Evolutionary conservation across 2,888 invertebrate genomes (phyloP), one percentile per base, ranked within the genome.

Genomic region (Dastarcus helophoroides): DNA sequence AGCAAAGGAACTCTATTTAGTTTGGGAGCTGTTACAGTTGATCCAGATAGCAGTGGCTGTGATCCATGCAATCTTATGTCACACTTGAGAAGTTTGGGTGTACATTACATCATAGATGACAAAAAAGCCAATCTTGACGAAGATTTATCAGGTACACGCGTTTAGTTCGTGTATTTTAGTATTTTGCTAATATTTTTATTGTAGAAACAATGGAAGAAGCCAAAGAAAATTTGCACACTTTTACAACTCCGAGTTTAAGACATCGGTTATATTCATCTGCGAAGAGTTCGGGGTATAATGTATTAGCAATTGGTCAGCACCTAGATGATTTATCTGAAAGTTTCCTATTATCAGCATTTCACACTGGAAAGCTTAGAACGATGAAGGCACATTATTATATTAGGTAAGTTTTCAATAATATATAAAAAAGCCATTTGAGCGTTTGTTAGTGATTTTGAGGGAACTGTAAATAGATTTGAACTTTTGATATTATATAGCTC

Each of bases 281-380:
- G 1, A 69, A 78, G 38, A 68, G 74, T 32, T 76, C 82, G 45
- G 77, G 78, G 1, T 91, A 84, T 64, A 83, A 86, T 54, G 89
- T 89, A 2, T 66, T 88, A n/a, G 89, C 88, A 1, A 64, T 90
- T 16, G 89, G 85, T 2, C 89, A 90, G 55, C 81, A 82, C 54
- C 62, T 90, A 29, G 89, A 90, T 60, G 84, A 85, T 57, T 67
- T 89, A 3, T 79, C 84, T 13, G 77, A 83, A 50, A 79, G 79
- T 38, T 88, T 91, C 60, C 60, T 90, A 36, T 76, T 84, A 50
- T 79, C 83, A 2, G 72, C 80, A 7, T 79, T 90, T 53, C 80
- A 85, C 51, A 81, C 76, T 44, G 88, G 86, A n/a, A 67, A 73
- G 34, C 59, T 90, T 33, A 65, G 73, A 41, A 79, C 84, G 1